These are phyloP conservation scores for Sycobia sp. DNA, from an alignment of 1,140 invertebrate species.

Conservation along the genomic window DNA sequence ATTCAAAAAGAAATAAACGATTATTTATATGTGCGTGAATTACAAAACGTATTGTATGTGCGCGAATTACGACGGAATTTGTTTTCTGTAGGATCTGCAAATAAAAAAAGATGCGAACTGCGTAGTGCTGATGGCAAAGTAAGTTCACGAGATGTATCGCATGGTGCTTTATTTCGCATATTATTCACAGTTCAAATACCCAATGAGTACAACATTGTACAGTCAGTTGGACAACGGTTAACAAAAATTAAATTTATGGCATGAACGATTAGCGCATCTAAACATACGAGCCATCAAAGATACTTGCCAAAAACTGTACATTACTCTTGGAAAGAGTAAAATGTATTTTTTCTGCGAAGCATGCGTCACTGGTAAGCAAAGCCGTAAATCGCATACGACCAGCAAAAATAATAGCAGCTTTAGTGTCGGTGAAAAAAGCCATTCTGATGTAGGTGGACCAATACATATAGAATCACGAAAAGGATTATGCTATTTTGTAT, in stretches of 20 bases:
- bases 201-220: not conserved
- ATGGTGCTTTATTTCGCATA: slow-evolving; percentile 18
- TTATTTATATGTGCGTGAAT: no score
- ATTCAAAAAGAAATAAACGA: slow-evolving; percentile 13
- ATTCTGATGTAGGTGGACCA: slow-evolving; percentile 4
- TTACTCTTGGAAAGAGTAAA: not conserved
- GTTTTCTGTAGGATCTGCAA: slow-evolving; percentile 22
- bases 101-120: slow-evolving; percentile 9
- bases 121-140: not conserved
- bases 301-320: not conserved
- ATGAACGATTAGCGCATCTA: not conserved
- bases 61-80: slow-evolving; percentile 25
- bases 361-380: not conserved
- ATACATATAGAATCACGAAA: not conserved
- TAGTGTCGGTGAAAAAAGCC: not conserved
- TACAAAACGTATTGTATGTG: slow-evolving; percentile 21
- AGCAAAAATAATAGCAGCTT: not conserved
- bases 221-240: not conserved
- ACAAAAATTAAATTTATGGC: slow-evolving; percentile 21
- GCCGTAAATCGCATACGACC: not conserved
- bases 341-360: not conserved
- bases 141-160: not conserved
- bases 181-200: no score
- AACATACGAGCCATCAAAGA: not conserved
- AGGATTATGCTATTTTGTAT: slow-evolving; percentile 32